Evolutionary conservation across 1,140 invertebrate genomes (phyloP), one percentile per base, ranked within the genome.

Genomic region (Aphaenogaster floridana): DNA sequence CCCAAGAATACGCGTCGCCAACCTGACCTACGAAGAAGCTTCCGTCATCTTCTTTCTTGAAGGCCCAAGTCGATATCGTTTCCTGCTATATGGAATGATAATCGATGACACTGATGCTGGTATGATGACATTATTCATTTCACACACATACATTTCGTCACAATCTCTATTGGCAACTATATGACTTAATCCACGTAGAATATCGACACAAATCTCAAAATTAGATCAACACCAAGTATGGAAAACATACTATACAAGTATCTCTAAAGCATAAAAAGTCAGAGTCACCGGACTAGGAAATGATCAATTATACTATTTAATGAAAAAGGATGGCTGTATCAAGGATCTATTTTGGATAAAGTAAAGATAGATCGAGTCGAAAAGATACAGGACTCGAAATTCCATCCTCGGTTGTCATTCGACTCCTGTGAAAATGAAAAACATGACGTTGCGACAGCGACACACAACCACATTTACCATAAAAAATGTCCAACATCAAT

Each of bases 1-100:
- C 98, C 97, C 97, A 98, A 98, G 98, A 98, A 98, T 98, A 98
- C 98, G 97, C 98, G 98, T 98, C 97, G 97, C 97, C 97, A 97
- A 97, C 96, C 97, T 94, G 93, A 92, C 91, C 94, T 93, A 85
- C 86, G 89, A 88, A 84, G 84, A 61, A 63, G 36, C 2, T 4
- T 71, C 52, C 17, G 52, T 80, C 15, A 4, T 69, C 69, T 81
- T 64, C 87, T 45, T 80, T 76, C 66, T 74, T 74, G 34, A 59
- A 9, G 57, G 17, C 36, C 2, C 39, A 39, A 45, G n/a, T 15
- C 36, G 34, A 68, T 21, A 45, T 36, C 17, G 39, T 42, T 59
- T 63, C 39, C n/a, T 84, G 69, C 8, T 34, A 74, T 17, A 45
- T 5, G 28, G 13, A 54, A 61, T 36, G 21, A 42, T 5, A 36